A percentile compares a stretch with the other conserved stretches of the same genome.
phyloP scores from a whole-genome alignment of 2,797 vertebrate species.

The Rhabdomys pumilio region DNA sequence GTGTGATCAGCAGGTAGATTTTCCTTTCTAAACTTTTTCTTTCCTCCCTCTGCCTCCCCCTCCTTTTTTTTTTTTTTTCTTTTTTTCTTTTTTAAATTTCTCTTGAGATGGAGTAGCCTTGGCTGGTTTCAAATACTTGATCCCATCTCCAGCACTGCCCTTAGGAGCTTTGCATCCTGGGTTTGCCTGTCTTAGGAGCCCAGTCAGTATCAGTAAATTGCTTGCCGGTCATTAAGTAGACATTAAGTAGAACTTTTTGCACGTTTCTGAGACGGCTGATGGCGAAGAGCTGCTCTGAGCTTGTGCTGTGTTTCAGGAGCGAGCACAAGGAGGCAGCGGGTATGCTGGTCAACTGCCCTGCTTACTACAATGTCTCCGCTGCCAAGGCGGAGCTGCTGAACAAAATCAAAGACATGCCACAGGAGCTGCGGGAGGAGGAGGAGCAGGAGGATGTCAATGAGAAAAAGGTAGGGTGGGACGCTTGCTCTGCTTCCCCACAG shows the following conservation, averaged over 20 bases:
- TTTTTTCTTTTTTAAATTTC: no score
- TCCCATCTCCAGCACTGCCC: neutral
- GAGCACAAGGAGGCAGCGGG: conserved; percentile 85
- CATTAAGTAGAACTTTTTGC: neutral
- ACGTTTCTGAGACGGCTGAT: neutral
- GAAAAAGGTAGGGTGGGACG: conserved; percentile 82
- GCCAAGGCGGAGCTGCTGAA: conserved; percentile 89
- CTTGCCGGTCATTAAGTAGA: neutral
- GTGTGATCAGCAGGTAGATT: neutral
- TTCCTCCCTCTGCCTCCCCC: no score
- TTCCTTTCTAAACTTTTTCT: neutral
- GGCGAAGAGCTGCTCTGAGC: neutral
- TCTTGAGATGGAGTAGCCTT: neutral
- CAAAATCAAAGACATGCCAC: conserved; percentile 89
- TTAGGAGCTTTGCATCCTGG: neutral
- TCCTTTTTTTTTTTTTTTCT: no score
- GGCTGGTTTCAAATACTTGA: neutral
- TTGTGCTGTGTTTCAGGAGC: conserved; percentile 87
- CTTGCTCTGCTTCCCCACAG: neutral
- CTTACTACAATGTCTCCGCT: conserved; percentile 89
- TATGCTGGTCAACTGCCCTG: conserved; percentile 85
- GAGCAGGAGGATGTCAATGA: conserved; percentile 91
- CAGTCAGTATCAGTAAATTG: neutral
- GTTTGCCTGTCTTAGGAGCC: neutral
- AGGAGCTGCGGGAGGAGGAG: conserved; percentile 88